These are phyloP conservation scores for Puffinus mauretanicus DNA, from an alignment of 2,113 vertebrate genomes.

Conservation along the genomic window DNA sequence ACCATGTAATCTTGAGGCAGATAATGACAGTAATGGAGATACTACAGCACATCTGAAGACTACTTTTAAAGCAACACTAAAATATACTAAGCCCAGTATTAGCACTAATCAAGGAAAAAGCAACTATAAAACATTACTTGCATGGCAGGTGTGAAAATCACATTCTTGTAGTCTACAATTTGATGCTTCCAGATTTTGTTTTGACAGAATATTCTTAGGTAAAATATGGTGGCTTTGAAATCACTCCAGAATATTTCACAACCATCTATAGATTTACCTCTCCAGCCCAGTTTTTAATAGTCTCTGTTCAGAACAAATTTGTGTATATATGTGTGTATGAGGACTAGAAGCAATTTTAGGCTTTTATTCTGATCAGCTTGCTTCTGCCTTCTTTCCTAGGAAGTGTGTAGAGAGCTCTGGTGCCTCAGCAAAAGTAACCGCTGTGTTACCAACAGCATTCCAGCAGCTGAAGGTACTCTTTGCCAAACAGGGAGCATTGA, in stretches of 20 bases:
- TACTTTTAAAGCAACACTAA: not conserved
- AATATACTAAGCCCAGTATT: not conserved
- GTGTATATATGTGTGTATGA: not conserved
- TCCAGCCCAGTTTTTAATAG: not conserved
- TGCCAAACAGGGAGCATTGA: conserved; percentile 96
- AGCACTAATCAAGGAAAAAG: not conserved
- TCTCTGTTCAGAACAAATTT: not conserved
- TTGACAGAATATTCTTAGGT: too few species aligned
- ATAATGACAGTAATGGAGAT: not conserved
- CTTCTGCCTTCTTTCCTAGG: conserved; percentile 99
- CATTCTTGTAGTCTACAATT: not conserved
- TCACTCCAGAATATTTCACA: not conserved
- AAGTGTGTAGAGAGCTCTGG: conserved; percentile 99
- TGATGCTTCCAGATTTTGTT: not conserved
- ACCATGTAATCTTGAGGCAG: not conserved
- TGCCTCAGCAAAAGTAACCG: conserved; percentile 99
- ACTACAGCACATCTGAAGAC: not conserved
- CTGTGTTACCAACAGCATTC: conserved; percentile 99
- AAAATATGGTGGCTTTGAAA: too few species aligned
- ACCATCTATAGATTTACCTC: not conserved
- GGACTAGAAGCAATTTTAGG: not conserved
- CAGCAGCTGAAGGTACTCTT: conserved; percentile 94
- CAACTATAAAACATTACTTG: not conserved
- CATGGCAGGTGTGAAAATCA: not conserved
- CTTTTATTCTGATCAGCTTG: conserved; percentile 91